These are phyloP conservation scores for Chalcis sispes DNA, from an alignment of 2,888 invertebrate genomes.

Conservation along the genomic window DNA sequence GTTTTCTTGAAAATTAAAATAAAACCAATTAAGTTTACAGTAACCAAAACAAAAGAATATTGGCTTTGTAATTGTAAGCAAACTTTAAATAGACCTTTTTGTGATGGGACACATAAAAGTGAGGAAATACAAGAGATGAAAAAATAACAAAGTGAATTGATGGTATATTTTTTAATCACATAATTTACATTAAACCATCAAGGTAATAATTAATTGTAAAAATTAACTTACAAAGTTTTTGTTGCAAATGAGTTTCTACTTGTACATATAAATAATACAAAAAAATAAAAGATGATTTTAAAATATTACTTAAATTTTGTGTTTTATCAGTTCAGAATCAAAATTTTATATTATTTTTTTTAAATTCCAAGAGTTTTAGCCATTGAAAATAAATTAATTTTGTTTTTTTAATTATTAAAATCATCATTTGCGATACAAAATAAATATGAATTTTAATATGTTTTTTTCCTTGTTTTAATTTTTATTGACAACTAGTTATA, in stretches of 20 bases:
- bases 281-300: conserved; percentile 51
- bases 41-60: conserved; percentile 92
- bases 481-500: no score
- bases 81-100: conserved; percentile 94
- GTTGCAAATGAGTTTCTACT: conserved; percentile 79
- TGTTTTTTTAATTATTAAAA: conserved; percentile 1
- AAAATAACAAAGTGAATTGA: conserved; percentile 19
- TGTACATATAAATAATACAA: conserved; percentile 46
- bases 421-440: conserved; percentile 22
- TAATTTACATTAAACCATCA: conserved; percentile 52
- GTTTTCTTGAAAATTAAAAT: conserved; percentile 84
- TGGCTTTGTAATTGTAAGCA: conserved; percentile 99
- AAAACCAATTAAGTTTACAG: conserved; percentile 89
- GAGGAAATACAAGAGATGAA: conserved; percentile 74
- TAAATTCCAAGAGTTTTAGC: conserved; percentile 21
- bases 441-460: conserved; percentile 33
- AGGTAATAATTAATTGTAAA: conserved; percentile 51
- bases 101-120: conserved; percentile 95
- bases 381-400: conserved; percentile 27
- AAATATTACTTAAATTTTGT: conserved; percentile 54
- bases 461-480: conserved; percentile 30
- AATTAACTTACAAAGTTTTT: conserved; percentile 56
- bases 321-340: conserved; percentile 29
- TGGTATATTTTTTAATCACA: conserved; percentile 57
- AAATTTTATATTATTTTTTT: conserved; percentile 27